These are phyloP conservation scores for Tenodera sinensis DNA, from an alignment of 2,888 invertebrate species.

Conservation along the genomic window DNA sequence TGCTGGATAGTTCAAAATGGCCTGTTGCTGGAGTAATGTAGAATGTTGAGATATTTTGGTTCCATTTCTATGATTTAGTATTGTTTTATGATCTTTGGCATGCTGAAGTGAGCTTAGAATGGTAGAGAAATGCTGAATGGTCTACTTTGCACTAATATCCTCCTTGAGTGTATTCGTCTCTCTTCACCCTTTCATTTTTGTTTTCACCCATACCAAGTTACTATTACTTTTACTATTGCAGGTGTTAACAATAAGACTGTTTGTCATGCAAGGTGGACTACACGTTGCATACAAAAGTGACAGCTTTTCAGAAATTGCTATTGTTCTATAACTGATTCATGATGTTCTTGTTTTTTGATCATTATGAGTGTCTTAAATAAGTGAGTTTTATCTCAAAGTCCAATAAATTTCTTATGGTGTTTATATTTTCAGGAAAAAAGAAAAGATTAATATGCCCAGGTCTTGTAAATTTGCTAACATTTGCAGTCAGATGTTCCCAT, in stretches of 20 bases:
- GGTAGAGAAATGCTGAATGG: conserved; percentile 7
- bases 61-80: not conserved
- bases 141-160: conserved; percentile 3
- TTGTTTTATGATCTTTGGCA: conserved; percentile 4
- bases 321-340: too few species aligned
- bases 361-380: too few species aligned
- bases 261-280: not conserved
- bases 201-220: not conserved
- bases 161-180: not conserved
- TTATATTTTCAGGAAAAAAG: too few species aligned
- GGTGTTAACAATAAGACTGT: not conserved
- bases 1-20: conserved; percentile 8
- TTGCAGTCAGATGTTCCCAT: too few species aligned
- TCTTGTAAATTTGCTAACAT: too few species aligned
- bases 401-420: too few species aligned
- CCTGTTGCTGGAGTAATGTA: conserved; percentile 11
- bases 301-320: not conserved
- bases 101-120: conserved; percentile 3
- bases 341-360: too few species aligned
- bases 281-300: not conserved
- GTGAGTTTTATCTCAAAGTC: too few species aligned
- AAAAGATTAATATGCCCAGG: too few species aligned
- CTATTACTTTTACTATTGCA: conserved; percentile 1
- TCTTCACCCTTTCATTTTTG: not conserved
- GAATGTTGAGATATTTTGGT: not conserved